Conservation (phyloP, 2,888 invertebrate genomes). For the Lycia hirtaria region DNA sequence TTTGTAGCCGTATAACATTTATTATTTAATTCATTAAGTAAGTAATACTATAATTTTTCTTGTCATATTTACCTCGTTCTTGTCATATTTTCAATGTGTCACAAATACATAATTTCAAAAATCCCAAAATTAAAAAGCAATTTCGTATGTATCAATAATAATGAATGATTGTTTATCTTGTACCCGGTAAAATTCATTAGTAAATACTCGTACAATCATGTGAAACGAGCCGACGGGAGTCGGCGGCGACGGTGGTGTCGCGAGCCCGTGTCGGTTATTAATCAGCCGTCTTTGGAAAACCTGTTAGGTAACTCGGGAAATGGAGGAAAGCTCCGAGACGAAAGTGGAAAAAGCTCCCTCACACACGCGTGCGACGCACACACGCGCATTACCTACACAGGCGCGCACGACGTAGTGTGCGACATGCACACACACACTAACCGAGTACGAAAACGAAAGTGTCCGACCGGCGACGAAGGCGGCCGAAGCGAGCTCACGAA, state of each 20-base stretch:
- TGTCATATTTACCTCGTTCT: no score
- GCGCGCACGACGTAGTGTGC: constrained; percentile 43
- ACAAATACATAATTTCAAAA: not conserved
- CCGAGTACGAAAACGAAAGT: constrained; percentile 84
- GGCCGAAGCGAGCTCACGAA: constrained; percentile 84
- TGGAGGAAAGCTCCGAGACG: constrained; percentile 78
- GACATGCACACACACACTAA: constrained; percentile 58
- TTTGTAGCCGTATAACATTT: no score
- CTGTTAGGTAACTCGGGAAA: constrained; percentile 79
- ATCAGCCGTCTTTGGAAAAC: constrained; percentile 64
- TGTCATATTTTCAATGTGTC: no score
- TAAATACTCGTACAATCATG: constrained; percentile 45
- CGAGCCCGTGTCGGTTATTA: constrained; percentile 49
- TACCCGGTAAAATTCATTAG: constrained; percentile 47
- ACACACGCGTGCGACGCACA: constrained; percentile 46
- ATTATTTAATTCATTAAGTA: no score
- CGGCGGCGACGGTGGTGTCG: constrained; percentile 13
- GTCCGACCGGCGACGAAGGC: constrained; percentile 78
- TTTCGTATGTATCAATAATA: constrained; percentile 33
- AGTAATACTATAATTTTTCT: no score
- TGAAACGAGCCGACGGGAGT: constrained; percentile 39
- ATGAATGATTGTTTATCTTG: constrained; percentile 39
- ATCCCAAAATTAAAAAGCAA: constrained; percentile 15
- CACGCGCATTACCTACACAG: constrained; percentile 42
- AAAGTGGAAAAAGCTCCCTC: constrained; percentile 80